Evolutionary conservation across 2,797 vertebrate species (phyloP).

Genomic region (Pyrocephalus nanus): DNA sequence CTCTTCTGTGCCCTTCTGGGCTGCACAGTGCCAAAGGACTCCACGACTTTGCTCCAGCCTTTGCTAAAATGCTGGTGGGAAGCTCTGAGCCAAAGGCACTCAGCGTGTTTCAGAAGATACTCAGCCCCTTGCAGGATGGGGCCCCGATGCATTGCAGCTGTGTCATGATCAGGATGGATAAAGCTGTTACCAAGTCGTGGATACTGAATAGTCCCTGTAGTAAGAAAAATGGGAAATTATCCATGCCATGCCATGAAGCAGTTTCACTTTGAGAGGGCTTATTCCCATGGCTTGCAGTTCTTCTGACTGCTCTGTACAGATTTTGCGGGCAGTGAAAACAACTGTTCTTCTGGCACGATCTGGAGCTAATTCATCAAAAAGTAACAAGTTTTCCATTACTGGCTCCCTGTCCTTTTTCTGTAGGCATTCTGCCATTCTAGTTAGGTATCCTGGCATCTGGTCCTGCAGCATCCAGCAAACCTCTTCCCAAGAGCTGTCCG

Average conservation of each 20-base stretch:
- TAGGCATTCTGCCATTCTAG: slow-evolving; percentile 21
- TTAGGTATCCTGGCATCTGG: slow-evolving; percentile 2
- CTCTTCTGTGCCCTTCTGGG: not conserved
- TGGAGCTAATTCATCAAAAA: slow-evolving; percentile 19
- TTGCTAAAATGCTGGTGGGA: not conserved
- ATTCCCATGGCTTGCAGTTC: not conserved
- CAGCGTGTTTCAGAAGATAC: not conserved
- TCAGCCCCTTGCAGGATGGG: not conserved
- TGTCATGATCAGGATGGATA: not conserved
- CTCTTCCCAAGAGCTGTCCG: not conserved
- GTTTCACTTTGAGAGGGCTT: not conserved
- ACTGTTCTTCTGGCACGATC: not conserved
- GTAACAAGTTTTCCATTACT: not conserved
- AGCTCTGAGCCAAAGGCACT: not conserved
- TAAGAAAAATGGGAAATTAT: not conserved
- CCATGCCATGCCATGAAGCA: not conserved
- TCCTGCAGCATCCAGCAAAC: not conserved
- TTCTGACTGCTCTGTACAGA: not conserved
- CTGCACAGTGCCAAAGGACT: slow-evolving; percentile 40
- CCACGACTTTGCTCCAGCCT: not conserved
- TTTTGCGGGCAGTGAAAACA: not conserved
- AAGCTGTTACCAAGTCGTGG: not conserved
- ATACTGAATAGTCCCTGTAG: not conserved
- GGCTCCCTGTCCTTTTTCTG: not conserved
- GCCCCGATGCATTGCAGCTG: not conserved